Evolutionary conservation across 2,888 invertebrate genomes (phyloP).

Genomic region (Sisyra nigra): DNA sequence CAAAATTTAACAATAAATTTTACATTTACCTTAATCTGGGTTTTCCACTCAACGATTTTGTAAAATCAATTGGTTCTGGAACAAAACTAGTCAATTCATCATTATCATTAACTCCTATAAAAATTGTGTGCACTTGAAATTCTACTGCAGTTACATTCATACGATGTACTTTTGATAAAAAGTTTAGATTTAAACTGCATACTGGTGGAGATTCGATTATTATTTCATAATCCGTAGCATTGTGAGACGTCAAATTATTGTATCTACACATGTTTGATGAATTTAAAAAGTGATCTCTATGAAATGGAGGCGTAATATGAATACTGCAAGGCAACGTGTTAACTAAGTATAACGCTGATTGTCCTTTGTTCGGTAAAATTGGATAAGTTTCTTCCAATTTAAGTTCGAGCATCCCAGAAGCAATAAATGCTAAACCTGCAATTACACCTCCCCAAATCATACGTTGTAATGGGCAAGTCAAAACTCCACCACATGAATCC

Average conservation of each 20-base stretch:
- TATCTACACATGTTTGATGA: conserved; percentile 21
- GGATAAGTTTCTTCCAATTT: conserved; percentile 40
- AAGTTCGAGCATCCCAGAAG: conserved; percentile 65
- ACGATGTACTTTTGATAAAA: conserved; percentile 18
- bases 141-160: conserved; percentile 19
- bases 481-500: conserved; percentile 24
- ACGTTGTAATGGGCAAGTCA: conserved; percentile 59
- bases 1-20: no score
- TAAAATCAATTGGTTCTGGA: conserved; percentile 38
- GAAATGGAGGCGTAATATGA: conserved; percentile 22
- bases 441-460: conserved; percentile 69
- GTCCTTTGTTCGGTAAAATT: conserved; percentile 21
- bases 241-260: conserved; percentile 21
- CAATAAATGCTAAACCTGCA: conserved; percentile 60
- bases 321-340: conserved; percentile 46
- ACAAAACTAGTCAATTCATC: conserved; percentile 33
- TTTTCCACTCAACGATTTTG: conserved; percentile 41
- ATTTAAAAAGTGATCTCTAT: conserved; percentile 17
- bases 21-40: conserved; percentile 43
- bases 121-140: conserved; percentile 23
- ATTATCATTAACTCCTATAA: conserved; percentile 23
- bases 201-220: conserved; percentile 20
- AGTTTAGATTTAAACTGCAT: conserved; percentile 20
- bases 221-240: conserved; percentile 20
- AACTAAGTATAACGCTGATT: conserved; percentile 39